Evolutionary conservation across 2,888 invertebrate genomes (phyloP).

Genomic region (Drosophila putrida): DNA sequence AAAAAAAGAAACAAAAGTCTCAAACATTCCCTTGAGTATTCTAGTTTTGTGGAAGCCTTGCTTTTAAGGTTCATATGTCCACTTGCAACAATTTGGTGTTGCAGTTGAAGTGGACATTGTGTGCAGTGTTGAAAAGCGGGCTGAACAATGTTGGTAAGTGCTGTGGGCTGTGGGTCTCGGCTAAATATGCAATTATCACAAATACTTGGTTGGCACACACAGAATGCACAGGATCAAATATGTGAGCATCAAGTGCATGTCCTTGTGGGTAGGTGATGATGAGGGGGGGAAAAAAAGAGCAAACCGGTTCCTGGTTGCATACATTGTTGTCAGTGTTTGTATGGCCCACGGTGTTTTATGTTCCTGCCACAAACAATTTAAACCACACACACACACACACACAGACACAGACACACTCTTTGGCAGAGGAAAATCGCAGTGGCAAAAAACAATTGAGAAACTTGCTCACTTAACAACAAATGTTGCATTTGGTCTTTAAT

Average conservation of each 20-base stretch:
- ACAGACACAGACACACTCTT: background rate
- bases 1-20: background rate
- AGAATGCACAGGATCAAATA: slow-evolving; percentile 35
- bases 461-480: slow-evolving; percentile 31
- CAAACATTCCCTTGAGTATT: background rate
- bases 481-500: slow-evolving; percentile 47
- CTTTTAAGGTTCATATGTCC: background rate
- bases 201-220: slow-evolving; percentile 29
- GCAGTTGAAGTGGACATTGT: slow-evolving; percentile 33
- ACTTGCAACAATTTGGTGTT: background rate
- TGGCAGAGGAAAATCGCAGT: slow-evolving; percentile 25
- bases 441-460: slow-evolving; percentile 41
- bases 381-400: slow-evolving; percentile 15
- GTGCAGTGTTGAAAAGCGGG: slow-evolving; percentile 31
- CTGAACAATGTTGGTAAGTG: slow-evolving; percentile 32
- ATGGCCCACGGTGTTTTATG: slow-evolving; percentile 7
- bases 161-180: slow-evolving; percentile 11
- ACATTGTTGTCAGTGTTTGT: slow-evolving; percentile 41
- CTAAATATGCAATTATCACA: slow-evolving; percentile 41
- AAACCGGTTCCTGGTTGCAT: slow-evolving; percentile 6
- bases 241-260: slow-evolving; percentile 35
- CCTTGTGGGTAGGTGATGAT: background rate
- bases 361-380: slow-evolving; percentile 18
- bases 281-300: background rate
- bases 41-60: background rate